Base-by-base conservation (phyloP, 2,113 vertebrate species). In the Crotophaga sulcirostris region DNA sequence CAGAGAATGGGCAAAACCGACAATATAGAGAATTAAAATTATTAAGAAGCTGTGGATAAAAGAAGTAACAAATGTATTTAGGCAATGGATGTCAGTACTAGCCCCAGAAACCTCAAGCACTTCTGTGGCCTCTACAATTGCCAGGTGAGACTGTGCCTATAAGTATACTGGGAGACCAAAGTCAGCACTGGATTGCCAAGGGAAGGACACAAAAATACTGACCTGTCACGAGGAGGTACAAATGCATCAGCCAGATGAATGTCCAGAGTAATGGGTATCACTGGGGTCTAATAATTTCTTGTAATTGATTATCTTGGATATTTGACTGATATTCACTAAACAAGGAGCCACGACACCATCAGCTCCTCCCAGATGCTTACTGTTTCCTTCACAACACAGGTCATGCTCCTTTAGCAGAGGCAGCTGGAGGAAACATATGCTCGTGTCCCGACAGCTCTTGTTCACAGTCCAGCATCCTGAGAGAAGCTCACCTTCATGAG, bases 331-430 rank as follows among this genome's bases (percentile, higher is more conserved):
- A 2, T 15, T 62, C 26, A 5, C 16, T 64, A n/a, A 42, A 17
- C 58, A 75, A 40, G 62, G n/a, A 78, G 36, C n/a, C 0, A 0
- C 16, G 45, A 25, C 59, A 34, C 16, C 3, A 2, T 16, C 76
- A 52, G 20, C 34, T 44, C 24, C 44, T 91, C 45, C 33, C 49
- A 80, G n/a, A 23, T n/a, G 5, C 33, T 91, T 55, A 20, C 31
- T 67, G 38, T 42, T 62, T 59, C 45, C 25, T 78, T 18, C 55
- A 76, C 70, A 80, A 31, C 52, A 51, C 38, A 90, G 54, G 40
- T 33, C 29, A 11, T 4, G 11, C 33, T 91, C 58, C 40, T 3
- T 0, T 8, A 70, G 64, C 7, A 74, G 36, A 70, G 20, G 28
- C 74, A 94, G 51, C 60, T 70, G 66, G 31, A 78, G n/a, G n/a